Conservation (phyloP, 1,140 invertebrate genomes). For the Aphaenogaster ashmeadi region DNA sequence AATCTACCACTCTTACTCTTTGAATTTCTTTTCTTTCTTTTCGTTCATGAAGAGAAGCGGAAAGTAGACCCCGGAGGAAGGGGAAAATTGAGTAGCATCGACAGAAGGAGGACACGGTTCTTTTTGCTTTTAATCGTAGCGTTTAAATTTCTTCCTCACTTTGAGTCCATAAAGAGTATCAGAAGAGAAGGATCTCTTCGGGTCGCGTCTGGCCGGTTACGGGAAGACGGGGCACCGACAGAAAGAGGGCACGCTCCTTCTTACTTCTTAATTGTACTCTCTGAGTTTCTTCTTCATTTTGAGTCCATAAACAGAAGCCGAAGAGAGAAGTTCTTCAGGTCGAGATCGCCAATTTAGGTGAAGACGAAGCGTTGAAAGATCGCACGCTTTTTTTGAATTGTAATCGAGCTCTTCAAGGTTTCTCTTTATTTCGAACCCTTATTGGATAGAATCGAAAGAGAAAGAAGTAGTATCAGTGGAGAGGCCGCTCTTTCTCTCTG, state of each 20-base stretch:
- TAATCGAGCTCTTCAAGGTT: background rate
- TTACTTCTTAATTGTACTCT: constrained; percentile 45
- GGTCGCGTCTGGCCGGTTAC: background rate
- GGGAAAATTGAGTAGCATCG: constrained; percentile 30
- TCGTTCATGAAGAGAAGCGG: background rate
- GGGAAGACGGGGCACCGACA: constrained; percentile 23
- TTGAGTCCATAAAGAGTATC: constrained; percentile 34
- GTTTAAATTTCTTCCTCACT: constrained; percentile 36
- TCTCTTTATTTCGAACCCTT: background rate
- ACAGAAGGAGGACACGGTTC: constrained; percentile 15
- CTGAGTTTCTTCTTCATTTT: constrained; percentile 25
- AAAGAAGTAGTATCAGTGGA: background rate
- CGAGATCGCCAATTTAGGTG: constrained; percentile 1
- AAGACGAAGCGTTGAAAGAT: background rate
- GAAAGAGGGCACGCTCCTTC: constrained; percentile 22
- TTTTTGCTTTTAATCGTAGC: constrained; percentile 49
- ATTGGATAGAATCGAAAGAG: background rate
- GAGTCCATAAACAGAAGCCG: constrained; percentile 28
- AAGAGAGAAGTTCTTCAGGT: constrained; percentile 20
- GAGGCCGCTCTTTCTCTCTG: too few relatives aligned
- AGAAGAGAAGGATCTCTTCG: background rate
- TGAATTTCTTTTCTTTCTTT: background rate
- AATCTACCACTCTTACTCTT: constrained; percentile 22
- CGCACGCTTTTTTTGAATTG: background rate
- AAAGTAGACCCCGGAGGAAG: constrained; percentile 21